Evolutionary conservation across 2,888 invertebrate genomes (phyloP).

Genomic region (Eulithis prunata): DNA sequence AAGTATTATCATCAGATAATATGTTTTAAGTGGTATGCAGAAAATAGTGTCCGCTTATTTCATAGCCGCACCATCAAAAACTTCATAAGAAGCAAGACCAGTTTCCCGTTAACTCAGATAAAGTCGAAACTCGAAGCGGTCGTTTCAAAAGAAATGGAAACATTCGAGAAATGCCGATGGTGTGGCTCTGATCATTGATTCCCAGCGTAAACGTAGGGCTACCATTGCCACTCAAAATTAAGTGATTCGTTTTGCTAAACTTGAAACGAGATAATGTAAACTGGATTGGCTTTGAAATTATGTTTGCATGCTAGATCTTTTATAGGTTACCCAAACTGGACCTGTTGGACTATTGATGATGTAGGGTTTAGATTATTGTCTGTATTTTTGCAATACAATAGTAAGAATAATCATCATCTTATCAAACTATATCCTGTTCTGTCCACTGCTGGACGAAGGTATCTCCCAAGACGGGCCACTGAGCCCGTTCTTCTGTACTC

Average conservation of each 20-base stretch:
- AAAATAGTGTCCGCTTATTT: slow-evolving; percentile 35
- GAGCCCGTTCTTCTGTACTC: too few species aligned
- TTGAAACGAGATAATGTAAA: neutral
- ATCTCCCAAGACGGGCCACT: too few species aligned
- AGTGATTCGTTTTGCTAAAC: neutral
- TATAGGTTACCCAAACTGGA: too few species aligned
- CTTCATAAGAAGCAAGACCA: slow-evolving; percentile 57
- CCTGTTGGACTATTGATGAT: too few species aligned
- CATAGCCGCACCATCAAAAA: slow-evolving; percentile 46
- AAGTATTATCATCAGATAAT: neutral
- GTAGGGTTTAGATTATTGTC: too few species aligned
- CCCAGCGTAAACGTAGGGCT: slow-evolving; percentile 24
- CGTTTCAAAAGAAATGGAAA: slow-evolving; percentile 64
- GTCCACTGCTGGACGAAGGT: too few species aligned
- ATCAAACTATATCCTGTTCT: too few species aligned
- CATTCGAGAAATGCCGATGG: slow-evolving; percentile 61
- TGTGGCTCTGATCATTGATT: slow-evolving; percentile 55
- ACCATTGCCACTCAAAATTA: neutral
- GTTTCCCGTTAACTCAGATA: slow-evolving; percentile 67
- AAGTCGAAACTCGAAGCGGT: slow-evolving; percentile 63
- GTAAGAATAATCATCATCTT: too few species aligned
- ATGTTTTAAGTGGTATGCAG: neutral
- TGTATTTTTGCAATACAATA: too few species aligned
- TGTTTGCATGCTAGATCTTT: too few species aligned
- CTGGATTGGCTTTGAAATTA: neutral